These are phyloP conservation scores for Polietes domitor DNA, from an alignment of 2,888 invertebrate genomes.

Conservation along the genomic window DNA sequence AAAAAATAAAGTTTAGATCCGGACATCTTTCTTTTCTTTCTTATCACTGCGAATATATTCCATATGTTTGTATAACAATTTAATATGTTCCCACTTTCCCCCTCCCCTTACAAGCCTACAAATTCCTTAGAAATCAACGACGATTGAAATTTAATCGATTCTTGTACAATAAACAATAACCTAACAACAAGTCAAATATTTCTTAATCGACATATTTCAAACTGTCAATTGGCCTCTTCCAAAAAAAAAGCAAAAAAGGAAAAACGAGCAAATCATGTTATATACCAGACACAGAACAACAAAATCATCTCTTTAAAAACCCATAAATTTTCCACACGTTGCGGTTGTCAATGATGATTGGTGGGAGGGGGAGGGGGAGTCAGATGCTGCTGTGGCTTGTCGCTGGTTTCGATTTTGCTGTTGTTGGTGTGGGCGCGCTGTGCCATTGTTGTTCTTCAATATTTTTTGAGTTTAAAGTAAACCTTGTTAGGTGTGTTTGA, in stretches of 20 bases:
- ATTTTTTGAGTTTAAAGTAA: constrained; percentile 3
- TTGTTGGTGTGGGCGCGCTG: not conserved
- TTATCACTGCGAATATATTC: too few species aligned
- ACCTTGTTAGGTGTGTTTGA: constrained; percentile 6
- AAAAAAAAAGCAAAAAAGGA: not conserved
- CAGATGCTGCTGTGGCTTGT: not conserved
- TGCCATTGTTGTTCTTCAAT: not conserved
- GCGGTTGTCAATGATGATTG: not conserved
- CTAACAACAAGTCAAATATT: not conserved
- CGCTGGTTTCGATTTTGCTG: not conserved
- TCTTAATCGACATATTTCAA: not conserved
- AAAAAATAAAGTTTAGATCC: too few species aligned
- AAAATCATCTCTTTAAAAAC: constrained; percentile 4
- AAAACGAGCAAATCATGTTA: not conserved
- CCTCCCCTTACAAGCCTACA: too few species aligned
- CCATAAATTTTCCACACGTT: constrained; percentile 1
- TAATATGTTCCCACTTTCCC: too few species aligned
- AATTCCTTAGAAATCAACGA: not conserved
- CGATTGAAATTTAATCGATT: not conserved
- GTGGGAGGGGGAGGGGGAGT: not conserved
- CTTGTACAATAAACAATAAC: not conserved
- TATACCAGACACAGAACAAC: not conserved
- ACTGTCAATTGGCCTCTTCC: not conserved
- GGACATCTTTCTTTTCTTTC: too few species aligned
- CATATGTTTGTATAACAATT: too few species aligned